These are phyloP conservation scores for Himantopus leucocephalus DNA, from an alignment of 2,113 vertebrate genomes.

Conservation along the genomic window DNA sequence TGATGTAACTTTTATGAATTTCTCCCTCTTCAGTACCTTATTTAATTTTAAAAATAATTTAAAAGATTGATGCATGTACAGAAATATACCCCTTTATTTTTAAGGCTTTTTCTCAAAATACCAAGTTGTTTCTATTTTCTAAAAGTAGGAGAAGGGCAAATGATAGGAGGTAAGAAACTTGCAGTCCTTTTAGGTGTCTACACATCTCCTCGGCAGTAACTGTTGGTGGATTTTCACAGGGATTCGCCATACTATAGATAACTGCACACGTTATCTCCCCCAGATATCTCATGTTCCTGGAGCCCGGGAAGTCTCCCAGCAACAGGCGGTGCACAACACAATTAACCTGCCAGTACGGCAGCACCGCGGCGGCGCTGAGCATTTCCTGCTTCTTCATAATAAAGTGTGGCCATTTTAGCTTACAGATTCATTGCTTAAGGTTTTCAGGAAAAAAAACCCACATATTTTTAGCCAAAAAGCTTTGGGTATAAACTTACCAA, in stretches of 20 bases:
- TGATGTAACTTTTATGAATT: background rate
- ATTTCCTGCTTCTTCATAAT: background rate
- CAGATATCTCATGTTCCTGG: rapidly evolving
- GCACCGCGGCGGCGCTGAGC: background rate
- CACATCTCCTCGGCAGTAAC: background rate
- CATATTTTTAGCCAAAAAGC: background rate
- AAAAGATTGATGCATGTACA: background rate
- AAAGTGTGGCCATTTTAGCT: background rate
- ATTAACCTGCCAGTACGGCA: background rate
- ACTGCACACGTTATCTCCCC: background rate
- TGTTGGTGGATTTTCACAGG: background rate
- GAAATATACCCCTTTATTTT: background rate
- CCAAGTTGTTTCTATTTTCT: background rate
- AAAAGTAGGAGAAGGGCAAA: background rate
- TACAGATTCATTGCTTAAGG: background rate
- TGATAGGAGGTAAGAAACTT: background rate
- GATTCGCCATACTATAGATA: background rate
- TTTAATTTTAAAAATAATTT: background rate
- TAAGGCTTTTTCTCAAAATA: background rate
- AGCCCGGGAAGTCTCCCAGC: background rate
- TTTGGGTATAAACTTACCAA: background rate
- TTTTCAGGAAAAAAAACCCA: background rate
- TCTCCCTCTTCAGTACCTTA: background rate
- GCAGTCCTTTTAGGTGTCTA: background rate
- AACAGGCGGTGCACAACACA: background rate